These are phyloP conservation scores for Saccostrea echinata DNA, from an alignment of 1,140 invertebrate species.

Conservation along the genomic window DNA sequence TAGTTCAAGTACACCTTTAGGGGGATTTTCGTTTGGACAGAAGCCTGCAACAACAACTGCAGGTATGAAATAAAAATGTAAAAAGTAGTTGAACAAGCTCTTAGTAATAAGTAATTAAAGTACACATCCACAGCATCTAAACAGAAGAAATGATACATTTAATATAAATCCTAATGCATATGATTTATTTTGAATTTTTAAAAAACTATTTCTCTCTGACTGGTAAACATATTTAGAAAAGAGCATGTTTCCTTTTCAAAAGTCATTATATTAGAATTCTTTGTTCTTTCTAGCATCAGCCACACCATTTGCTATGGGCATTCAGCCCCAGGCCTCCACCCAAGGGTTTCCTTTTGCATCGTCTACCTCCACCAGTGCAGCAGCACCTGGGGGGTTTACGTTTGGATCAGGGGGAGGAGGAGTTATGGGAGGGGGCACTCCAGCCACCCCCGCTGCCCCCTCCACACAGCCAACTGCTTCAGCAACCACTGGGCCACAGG, in stretches of 20 bases:
- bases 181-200: neutral
- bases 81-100: too few relatives aligned
- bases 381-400: conserved; percentile 60
- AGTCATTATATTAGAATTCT: too few relatives aligned
- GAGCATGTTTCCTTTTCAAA: too few relatives aligned
- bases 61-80: neutral
- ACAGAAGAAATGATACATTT: too few relatives aligned
- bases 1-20: neutral
- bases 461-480: conserved; percentile 19
- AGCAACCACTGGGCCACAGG: conserved; percentile 7
- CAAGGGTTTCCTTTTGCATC: conserved; percentile 62
- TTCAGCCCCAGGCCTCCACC: neutral
- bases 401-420: conserved; percentile 50
- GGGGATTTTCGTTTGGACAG: conserved; percentile 55
- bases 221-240: too few relatives aligned
- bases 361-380: neutral
- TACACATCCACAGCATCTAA: too few relatives aligned
- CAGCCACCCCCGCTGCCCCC: neutral
- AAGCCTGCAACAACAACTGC: conserved; percentile 45
- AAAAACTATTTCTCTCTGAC: too few relatives aligned
- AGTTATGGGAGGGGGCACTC: conserved; percentile 11
- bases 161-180: too few relatives aligned
- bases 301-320: conserved; percentile 27
- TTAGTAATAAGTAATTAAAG: too few relatives aligned
- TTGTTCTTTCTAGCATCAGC: neutral